phyloP scores from a whole-genome alignment of 2,113 vertebrate genomes.

The Thamnaconus septentrionalis region DNA sequence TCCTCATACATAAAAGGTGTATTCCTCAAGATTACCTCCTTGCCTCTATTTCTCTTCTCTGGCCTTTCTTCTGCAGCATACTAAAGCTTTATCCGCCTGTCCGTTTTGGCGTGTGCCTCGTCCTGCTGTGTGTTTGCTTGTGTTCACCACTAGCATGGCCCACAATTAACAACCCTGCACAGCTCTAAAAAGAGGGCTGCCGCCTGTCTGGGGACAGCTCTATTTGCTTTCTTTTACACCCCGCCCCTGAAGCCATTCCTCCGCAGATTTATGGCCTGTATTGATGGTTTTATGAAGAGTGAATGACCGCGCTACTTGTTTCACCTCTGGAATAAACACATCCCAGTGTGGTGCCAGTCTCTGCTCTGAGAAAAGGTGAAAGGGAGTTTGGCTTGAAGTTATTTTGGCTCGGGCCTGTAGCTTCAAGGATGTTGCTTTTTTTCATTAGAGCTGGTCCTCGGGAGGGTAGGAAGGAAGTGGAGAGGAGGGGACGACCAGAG shows the following conservation, averaged over 20 bases:
- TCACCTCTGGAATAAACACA: conserved; percentile 15
- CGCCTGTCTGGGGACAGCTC: conserved; percentile 29
- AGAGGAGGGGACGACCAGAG: conserved; percentile 24
- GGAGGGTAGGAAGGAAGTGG: conserved; percentile 44
- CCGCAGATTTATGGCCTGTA: conserved; percentile 41
- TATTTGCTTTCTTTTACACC: conserved; percentile 41
- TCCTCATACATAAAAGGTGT: conserved; percentile 30
- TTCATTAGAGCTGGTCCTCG: conserved; percentile 46
- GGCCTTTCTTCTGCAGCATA: conserved; percentile 4
- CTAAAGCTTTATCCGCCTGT: neutral
- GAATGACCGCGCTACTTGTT: conserved; percentile 15
- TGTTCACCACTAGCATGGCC: conserved; percentile 9
- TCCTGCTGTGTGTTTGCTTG: conserved; percentile 3
- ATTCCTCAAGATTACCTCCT: conserved; percentile 34
- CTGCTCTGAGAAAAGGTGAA: conserved; percentile 4
- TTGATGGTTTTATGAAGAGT: conserved; percentile 42
- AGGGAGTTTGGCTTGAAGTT: neutral
- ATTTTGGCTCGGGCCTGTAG: conserved; percentile 25
- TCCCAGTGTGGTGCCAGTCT: neutral
- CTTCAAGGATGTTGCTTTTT: conserved; percentile 43
- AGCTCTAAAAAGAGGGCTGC: conserved; percentile 33
- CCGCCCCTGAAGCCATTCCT: conserved; percentile 13
- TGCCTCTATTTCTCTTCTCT: conserved; percentile 19
- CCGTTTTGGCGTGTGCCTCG: conserved; percentile 20
- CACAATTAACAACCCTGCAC: conserved; percentile 3